phyloP scores from a whole-genome alignment of 2,113 vertebrate species.

The Tachysurus fulvidraco region DNA sequence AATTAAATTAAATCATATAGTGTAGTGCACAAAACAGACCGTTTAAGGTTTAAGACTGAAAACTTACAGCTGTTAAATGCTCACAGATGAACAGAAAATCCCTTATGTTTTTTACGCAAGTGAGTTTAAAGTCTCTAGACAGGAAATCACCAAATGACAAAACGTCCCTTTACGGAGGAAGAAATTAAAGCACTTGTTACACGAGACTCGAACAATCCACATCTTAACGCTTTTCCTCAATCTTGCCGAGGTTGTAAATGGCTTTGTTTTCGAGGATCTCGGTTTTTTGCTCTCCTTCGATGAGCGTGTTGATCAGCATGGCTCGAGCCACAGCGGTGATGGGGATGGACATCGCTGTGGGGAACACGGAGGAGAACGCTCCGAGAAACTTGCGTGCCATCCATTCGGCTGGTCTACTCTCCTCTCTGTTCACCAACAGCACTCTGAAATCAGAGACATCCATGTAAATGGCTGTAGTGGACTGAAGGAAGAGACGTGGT shows the following conservation, averaged over 20 bases:
- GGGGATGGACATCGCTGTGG: slow-evolving; percentile 69
- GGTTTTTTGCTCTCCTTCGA: slow-evolving; percentile 60
- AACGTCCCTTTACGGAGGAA: background rate
- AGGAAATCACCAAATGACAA: background rate
- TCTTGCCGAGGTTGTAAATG: slow-evolving; percentile 70
- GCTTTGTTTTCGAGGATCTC: slow-evolving; percentile 78
- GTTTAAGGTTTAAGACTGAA: background rate
- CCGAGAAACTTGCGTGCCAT: slow-evolving; percentile 69
- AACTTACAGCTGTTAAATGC: background rate
- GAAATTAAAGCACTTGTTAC: background rate
- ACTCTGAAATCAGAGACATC: slow-evolving; percentile 59
- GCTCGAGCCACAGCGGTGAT: slow-evolving; percentile 66
- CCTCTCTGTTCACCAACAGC: slow-evolving; percentile 73
- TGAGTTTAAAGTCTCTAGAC: background rate
- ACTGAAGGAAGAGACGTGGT: too few relatives aligned
- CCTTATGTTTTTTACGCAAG: background rate
- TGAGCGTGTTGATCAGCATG: slow-evolving; percentile 73
- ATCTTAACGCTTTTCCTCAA: slow-evolving; percentile 46
- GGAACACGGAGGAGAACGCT: slow-evolving; percentile 57
- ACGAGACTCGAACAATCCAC: background rate
- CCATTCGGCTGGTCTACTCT: slow-evolving; percentile 74
- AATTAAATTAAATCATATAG: background rate
- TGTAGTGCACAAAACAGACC: background rate
- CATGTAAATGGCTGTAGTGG: background rate
- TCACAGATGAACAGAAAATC: background rate